Percentiles rank a stretch among this genome's conserved stretches.
phyloP scores from a whole-genome alignment of 2,113 vertebrate genomes.

The Sturnira hondurensis region DNA sequence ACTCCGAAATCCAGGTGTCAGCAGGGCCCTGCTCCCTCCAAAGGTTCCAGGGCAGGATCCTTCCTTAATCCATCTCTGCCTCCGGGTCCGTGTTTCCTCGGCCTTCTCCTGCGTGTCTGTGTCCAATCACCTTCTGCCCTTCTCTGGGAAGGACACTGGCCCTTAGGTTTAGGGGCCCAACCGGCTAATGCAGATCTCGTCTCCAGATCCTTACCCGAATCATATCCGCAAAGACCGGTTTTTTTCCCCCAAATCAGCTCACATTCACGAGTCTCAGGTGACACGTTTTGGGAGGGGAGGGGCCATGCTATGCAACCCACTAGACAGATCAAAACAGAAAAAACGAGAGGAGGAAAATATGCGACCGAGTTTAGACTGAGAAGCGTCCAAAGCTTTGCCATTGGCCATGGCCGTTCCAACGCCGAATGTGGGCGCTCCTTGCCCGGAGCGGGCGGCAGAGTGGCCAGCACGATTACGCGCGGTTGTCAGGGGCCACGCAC shows the following conservation, averaged over 20 bases:
- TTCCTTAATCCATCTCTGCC: neutral
- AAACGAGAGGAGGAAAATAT: neutral
- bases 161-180: neutral
- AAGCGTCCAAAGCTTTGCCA: neutral
- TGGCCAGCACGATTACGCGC: fast-evolving
- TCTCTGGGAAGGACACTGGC: neutral
- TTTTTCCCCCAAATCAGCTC: neutral
- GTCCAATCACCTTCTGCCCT: neutral
- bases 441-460: neutral
- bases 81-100: neutral
- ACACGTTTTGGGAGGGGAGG: no score
- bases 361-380: neutral
- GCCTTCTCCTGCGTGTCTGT: neutral
- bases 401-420: fast-evolving
- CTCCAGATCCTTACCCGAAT: neutral
- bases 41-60: neutral
- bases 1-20: neutral
- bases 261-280: neutral
- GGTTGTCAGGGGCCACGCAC: neutral
- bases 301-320: neutral
- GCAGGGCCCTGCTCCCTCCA: neutral
- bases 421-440: fast-evolving
- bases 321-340: neutral
- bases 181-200: neutral
- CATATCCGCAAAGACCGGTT: neutral